Conservation (phyloP, 1,140 invertebrate species). For the Acromyrmex echinatior region DNA sequence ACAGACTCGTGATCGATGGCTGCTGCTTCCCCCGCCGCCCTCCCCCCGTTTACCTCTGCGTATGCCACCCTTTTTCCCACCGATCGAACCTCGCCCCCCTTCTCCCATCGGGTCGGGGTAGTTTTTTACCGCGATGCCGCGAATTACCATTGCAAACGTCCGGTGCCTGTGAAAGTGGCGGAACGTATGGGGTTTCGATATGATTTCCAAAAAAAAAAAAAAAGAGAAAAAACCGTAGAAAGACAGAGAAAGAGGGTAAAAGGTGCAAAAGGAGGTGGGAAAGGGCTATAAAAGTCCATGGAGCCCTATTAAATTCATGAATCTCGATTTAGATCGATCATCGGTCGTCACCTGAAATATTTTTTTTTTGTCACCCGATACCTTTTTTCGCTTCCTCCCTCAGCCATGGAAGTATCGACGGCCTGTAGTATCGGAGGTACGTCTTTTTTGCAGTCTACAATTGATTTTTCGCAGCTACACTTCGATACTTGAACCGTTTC, state of each 20-base stretch:
- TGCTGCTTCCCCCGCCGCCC: background rate
- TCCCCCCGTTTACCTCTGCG: background rate
- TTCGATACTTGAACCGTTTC: background rate
- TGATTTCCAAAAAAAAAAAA: conserved; percentile 73
- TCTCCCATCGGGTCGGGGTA: conserved; percentile 62
- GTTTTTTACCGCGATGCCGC: conserved; percentile 75
- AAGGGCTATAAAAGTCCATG: conserved; percentile 57
- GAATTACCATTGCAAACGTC: conserved; percentile 82
- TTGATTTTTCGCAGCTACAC: conserved; percentile 3
- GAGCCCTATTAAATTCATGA: conserved; percentile 74
- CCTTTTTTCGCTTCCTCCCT: conserved; percentile 11
- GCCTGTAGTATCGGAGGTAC: background rate
- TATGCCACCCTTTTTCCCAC: conserved; percentile 43
- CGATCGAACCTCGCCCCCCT: background rate
- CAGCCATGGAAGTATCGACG: conserved; percentile 16
- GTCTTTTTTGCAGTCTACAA: conserved; percentile 24
- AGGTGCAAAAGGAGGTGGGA: conserved; percentile 13
- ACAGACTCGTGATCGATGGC: conserved; percentile 81
- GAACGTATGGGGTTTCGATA: conserved; percentile 75
- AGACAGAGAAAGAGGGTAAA: conserved; percentile 47
- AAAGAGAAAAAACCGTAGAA: conserved; percentile 62
- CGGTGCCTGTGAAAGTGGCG: conserved; percentile 73
- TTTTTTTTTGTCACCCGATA: conserved; percentile 56
- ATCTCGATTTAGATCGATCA: conserved; percentile 67
- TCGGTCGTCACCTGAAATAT: conserved; percentile 47